Base-by-base conservation (phyloP, 2,888 invertebrate species). In the Lagria hirta region DNA sequence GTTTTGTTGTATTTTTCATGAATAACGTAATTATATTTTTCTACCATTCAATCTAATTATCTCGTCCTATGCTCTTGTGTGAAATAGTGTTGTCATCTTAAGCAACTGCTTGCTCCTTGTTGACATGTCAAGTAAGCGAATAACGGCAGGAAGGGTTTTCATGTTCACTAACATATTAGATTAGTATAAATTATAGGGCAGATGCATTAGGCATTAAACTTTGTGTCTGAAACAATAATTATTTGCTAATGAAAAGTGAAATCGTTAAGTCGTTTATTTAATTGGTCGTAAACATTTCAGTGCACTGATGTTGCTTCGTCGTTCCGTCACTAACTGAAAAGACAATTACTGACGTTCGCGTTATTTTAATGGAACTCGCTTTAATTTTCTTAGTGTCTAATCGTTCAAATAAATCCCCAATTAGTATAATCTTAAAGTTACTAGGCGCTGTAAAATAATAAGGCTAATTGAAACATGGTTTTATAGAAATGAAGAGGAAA, bases 201-300 rank as follows among this genome's bases (percentile, higher is more conserved):
- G 35, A 36, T 47, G 40, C 34, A 43, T 34, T 20, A 34, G 29
- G 15, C 40, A 41, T 35, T 30, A 43, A 22, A 23, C 24, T 21
- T 14, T 22, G 32, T 14, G 37, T 34, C 44, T 29, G 26, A 38
- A 51, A 48, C 52, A 49, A 58, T 54, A 54, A 55, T 58, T 55
- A 56, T 45, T 51, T 48, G 38, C 55, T 58, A 61, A 62, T 61
- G 60, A 61, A 58, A 59, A 61, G 58, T 54, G 51, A 49, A 59
- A 60, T 57, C 59, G 60, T 60, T 54, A 50, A 44, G 48, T 48
- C 49, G 58, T 55, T 56, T 44, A 49, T 54, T 55, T 60, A 61
- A 62, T 62, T 62, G 57, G 51, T 55, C 60, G 61, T 62, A 60
- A 60, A 61, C 55, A 52, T 54, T 55, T 41, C 44, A 30, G 22